Percentiles rank a stretch among this genome's conserved stretches.
Conservation (phyloP, 2,797 vertebrate genomes). For the Valencia hispanica region DNA sequence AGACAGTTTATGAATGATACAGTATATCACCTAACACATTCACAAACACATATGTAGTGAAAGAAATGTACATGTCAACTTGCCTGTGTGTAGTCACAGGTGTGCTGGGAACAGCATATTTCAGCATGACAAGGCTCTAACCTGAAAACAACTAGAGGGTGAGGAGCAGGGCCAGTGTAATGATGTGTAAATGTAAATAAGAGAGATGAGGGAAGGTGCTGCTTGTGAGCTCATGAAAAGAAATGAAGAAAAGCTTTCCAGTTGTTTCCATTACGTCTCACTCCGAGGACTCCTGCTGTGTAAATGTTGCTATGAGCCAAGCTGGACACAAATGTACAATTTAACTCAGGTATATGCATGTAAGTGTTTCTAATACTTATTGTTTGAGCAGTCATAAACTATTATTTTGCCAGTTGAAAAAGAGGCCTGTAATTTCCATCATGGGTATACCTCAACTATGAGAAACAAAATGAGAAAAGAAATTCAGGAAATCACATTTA, state of each 20-base stretch:
- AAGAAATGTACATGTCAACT: slow-evolving; percentile 22
- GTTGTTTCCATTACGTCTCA: slow-evolving; percentile 52
- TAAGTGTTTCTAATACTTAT: neutral
- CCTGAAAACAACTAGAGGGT: slow-evolving; percentile 12
- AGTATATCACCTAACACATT: neutral
- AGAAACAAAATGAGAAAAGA: too few species aligned
- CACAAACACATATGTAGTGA: slow-evolving; percentile 12
- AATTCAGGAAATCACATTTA: too few species aligned
- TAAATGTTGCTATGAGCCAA: neutral
- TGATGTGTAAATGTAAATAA: slow-evolving; percentile 16
- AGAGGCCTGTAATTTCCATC: too few species aligned
- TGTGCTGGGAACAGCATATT: slow-evolving; percentile 61
- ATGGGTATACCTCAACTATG: too few species aligned
- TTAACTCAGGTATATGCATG: neutral
- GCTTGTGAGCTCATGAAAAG: slow-evolving; percentile 50
- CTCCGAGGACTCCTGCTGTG: slow-evolving; percentile 41
- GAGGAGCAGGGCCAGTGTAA: slow-evolving; percentile 7
- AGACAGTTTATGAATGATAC: too few species aligned
- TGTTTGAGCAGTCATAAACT: neutral
- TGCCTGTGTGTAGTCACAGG: slow-evolving; percentile 35
- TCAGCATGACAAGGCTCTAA: slow-evolving; percentile 39
- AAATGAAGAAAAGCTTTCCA: slow-evolving; percentile 5
- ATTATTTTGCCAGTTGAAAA: neutral
- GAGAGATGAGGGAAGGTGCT: slow-evolving; percentile 22
- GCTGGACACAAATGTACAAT: neutral